Evolutionary conservation across 2,797 vertebrate genomes (phyloP).

Genomic region (Ataeniobius toweri): DNA sequence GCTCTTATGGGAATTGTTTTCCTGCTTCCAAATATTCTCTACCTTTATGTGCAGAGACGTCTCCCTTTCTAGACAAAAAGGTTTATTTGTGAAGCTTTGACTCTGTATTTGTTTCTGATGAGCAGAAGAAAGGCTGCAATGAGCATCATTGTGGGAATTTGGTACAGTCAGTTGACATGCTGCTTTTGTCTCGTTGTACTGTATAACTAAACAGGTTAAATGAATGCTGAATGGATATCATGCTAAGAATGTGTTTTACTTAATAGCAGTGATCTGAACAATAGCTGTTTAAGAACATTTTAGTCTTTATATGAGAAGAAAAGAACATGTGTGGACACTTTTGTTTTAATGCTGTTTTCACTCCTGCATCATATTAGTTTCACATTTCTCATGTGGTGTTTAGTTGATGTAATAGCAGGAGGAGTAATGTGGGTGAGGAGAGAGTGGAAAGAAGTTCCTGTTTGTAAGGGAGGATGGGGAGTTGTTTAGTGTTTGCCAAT

Average conservation of each 20-base stretch:
- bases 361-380: neutral
- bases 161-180: neutral
- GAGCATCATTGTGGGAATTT: slow-evolving; percentile 1
- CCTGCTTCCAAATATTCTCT: neutral
- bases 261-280: neutral
- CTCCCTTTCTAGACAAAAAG: neutral
- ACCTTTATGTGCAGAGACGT: neutral
- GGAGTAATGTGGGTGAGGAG: slow-evolving; percentile 64
- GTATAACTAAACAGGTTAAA: neutral
- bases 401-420: slow-evolving; percentile 19
- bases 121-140: neutral
- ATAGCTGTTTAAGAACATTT: neutral
- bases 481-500: slow-evolving; percentile 66
- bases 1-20: too few species aligned
- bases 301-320: neutral
- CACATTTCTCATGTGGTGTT: slow-evolving; percentile 23
- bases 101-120: neutral
- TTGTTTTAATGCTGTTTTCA: slow-evolving; percentile 1
- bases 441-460: slow-evolving; percentile 68
- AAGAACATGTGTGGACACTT: neutral
- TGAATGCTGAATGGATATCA: neutral
- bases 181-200: neutral
- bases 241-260: neutral
- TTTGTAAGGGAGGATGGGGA: slow-evolving; percentile 61
- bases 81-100: neutral